Conservation (phyloP, 1,140 invertebrate genomes). For the Rhynchophorus ferrugineus region DNA sequence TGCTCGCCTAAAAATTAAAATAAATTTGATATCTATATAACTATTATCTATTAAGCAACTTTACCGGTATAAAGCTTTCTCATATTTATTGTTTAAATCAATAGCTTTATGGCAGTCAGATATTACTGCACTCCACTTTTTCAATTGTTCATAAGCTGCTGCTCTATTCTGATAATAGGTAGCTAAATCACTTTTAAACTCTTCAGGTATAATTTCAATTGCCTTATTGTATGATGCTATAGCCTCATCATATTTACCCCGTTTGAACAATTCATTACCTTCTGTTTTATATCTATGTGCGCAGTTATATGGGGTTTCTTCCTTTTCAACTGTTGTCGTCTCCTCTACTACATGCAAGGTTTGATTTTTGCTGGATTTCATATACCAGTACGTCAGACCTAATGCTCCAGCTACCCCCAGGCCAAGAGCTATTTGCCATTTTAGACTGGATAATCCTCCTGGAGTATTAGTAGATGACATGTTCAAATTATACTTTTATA, state of each 20-base stretch:
- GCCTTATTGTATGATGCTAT: conserved; percentile 82
- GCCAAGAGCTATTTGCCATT: conserved; percentile 59
- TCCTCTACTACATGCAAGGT: conserved; percentile 27
- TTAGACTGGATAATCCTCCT: conserved; percentile 33
- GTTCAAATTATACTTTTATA: background rate
- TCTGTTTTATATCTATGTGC: conserved; percentile 72
- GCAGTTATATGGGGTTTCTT: conserved; percentile 53
- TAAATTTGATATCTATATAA: no score
- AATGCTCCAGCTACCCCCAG: conserved; percentile 74
- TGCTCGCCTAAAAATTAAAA: conserved; percentile 55
- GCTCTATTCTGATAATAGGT: conserved; percentile 95
- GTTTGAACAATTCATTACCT: conserved; percentile 84
- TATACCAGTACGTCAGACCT: conserved; percentile 74
- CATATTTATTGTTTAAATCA: conserved; percentile 78
- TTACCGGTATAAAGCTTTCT: conserved; percentile 67
- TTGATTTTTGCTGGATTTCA: conserved; percentile 47
- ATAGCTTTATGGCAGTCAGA: conserved; percentile 81
- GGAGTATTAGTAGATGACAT: background rate
- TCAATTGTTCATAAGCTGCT: conserved; percentile 87
- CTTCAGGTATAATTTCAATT: conserved; percentile 72
- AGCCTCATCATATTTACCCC: conserved; percentile 80
- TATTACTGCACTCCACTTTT: conserved; percentile 77
- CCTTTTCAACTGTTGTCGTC: conserved; percentile 36
- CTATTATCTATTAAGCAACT: no score
- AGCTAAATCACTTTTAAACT: conserved; percentile 66